These are phyloP conservation scores for Laterallus jamaicensis DNA, from an alignment of 2,113 vertebrate species.

Conservation along the genomic window DNA sequence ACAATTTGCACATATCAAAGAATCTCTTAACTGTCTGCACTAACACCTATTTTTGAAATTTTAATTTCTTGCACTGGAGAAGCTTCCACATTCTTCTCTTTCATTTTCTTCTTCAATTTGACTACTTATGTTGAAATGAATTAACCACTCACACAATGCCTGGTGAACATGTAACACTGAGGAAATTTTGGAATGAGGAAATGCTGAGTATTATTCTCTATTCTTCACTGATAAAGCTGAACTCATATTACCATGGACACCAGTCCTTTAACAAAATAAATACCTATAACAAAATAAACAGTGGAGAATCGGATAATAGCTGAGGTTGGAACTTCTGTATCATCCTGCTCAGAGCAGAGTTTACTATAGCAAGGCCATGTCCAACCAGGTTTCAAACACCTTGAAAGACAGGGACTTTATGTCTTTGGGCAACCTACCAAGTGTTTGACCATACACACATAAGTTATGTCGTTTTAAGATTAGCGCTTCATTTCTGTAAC, in stretches of 20 bases:
- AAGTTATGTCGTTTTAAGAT: not conserved
- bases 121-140: not conserved
- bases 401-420: not conserved
- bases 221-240: not conserved
- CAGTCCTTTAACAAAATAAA: not conserved
- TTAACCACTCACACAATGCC: not conserved
- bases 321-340: not conserved
- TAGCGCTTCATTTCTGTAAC: not conserved
- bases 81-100: not conserved
- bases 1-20: not conserved
- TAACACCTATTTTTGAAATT: not conserved
- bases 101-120: not conserved
- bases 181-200: not conserved
- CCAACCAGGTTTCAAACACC: not conserved
- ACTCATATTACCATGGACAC: rapidly evolving
- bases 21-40: not conserved
- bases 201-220: not conserved
- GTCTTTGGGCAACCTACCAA: not conserved
- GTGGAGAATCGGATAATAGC: not conserved
- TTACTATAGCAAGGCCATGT: not conserved
- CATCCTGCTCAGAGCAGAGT: not conserved
- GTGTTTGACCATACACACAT: not conserved
- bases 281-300: too few relatives aligned
- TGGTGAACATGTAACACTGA: not conserved
- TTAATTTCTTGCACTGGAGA: not conserved